Evolutionary conservation across 1,140 invertebrate genomes (phyloP).

Genomic region (Trinorchestia longiramus): DNA sequence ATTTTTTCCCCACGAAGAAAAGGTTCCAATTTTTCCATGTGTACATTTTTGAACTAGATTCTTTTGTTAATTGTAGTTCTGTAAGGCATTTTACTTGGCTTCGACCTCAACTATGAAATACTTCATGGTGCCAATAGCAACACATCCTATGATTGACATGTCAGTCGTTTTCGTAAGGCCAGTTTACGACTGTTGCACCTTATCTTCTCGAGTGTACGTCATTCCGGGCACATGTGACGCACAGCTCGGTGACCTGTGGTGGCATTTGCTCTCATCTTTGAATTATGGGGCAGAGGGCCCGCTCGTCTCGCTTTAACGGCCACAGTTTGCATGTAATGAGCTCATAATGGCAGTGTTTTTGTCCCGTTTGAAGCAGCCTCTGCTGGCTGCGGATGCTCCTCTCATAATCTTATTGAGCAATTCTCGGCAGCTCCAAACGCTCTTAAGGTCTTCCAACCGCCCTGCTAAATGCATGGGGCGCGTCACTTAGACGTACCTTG

Average conservation of each 20-base stretch:
- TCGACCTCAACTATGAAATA: neutral
- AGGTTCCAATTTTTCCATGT: neutral
- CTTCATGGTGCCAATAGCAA: neutral
- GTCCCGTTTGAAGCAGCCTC: neutral
- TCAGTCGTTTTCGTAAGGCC: neutral
- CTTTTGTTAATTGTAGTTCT: neutral
- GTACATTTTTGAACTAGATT: neutral
- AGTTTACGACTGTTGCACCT: neutral
- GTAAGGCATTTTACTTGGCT: neutral
- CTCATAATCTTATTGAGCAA: constrained; percentile 25
- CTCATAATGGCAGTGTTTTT: constrained; percentile 37
- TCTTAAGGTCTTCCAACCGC: neutral
- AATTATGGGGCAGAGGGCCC: neutral
- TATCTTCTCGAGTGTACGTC: neutral
- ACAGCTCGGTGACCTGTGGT: neutral
- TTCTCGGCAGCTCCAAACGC: neutral
- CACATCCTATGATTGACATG: neutral
- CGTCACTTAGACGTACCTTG: neutral
- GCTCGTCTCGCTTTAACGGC: constrained; percentile 26
- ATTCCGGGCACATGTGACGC: neutral
- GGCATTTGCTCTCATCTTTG: neutral
- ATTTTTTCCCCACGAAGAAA: neutral
- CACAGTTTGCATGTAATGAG: constrained; percentile 39
- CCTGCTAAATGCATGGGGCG: neutral
- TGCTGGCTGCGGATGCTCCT: neutral